Conservation (phyloP, 35 echinoderm and acorn worm genomes). For the Anneissia japonica region DNA sequence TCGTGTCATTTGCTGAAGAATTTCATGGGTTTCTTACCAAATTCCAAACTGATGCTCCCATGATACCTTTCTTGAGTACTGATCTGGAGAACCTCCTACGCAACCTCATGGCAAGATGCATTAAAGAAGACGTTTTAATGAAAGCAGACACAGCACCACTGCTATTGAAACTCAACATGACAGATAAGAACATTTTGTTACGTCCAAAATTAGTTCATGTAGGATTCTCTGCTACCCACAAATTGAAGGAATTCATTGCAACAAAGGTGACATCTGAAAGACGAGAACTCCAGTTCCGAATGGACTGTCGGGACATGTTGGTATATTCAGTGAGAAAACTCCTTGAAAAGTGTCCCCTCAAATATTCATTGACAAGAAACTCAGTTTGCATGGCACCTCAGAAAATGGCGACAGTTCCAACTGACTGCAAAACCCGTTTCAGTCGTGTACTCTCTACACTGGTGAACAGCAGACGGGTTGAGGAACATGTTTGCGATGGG, state of each 20-base stretch:
- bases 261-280: neutral
- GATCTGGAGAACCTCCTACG: too few relatives aligned
- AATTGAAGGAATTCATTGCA: neutral
- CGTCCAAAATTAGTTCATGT: neutral
- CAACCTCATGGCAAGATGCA: neutral
- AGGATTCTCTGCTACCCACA: neutral
- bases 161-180: neutral
- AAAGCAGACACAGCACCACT: neutral
- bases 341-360: neutral
- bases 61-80: neutral
- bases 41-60: constrained; percentile 17
- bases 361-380: neutral
- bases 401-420: neutral
- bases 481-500: neutral
- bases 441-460: neutral
- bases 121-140: neutral
- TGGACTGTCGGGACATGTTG: neutral
- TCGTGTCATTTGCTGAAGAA: neutral
- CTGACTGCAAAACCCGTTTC: neutral
- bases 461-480: neutral
- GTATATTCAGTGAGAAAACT: neutral
- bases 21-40: neutral
- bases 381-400: neutral
- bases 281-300: too few relatives aligned
- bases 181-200: neutral